Base-by-base conservation (phyloP, 2,888 invertebrate genomes). In the Andrena bicolor region DNA sequence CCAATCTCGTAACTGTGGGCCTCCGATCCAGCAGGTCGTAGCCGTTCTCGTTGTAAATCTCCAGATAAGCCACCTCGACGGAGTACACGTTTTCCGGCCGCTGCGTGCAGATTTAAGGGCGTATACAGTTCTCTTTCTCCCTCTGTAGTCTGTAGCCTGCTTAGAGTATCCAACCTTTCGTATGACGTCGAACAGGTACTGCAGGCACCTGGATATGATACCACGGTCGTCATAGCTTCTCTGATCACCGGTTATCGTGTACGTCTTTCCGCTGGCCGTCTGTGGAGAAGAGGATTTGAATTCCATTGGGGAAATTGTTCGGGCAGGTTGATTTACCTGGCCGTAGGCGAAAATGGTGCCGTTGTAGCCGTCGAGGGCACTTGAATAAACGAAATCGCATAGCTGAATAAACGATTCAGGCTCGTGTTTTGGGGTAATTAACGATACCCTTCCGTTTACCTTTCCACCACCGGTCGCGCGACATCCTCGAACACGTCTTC, bases 241-340 rank as follows among this genome's bases (percentile, higher is more conserved):
- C 6, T 93, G 92, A 20, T 94, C 94, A 10, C 95, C 95, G 4
- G 94, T 95, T 85, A 95, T 95, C 23, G 95, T 93, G 84, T 94
- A 95, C 0, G 95, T 95, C 90, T 95, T 95, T 6, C 95, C 95
- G 89, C 95, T 95, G 53, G 95, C 95, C 16, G 95, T 95, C 95
- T 95, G 87, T 41, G 89, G 90, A 48, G 20, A 68, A 66, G n/a
- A 13, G 0, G 10, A n/a, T 49, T 64, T 65, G 3, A 32, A 41
- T 56, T 2, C 1, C 23, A 2, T 2, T 35, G 32, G 10, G 30
- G 8, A 56, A 28, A 56, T n/a, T 13, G 20, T 51, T n/a, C 2
- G n/a, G 28, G 49, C 13, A 30, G 13, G 23, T 53, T 30, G 3
- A 28, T 86, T 90, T 92, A 95, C 95, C 94, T 95, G 95, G 10